Conservation (phyloP, 2,113 vertebrate genomes). For the Megaceryle torquata region DNA sequence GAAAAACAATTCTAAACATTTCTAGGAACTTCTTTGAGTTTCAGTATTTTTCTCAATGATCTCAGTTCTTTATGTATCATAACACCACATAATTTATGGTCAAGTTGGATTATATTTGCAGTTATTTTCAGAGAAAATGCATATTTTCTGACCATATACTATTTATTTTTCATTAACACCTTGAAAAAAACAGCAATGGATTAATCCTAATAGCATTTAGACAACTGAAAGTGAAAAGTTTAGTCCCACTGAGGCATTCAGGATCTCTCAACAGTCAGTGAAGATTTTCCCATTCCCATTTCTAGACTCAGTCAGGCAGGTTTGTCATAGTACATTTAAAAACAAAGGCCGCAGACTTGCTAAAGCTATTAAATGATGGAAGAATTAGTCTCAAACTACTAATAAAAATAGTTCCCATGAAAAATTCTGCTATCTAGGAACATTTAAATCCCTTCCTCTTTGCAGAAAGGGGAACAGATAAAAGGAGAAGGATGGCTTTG, state of each 20-base stretch:
- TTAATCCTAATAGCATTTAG: neutral
- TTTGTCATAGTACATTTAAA: neutral
- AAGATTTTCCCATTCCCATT: neutral
- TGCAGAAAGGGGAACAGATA: neutral
- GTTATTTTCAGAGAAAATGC: neutral
- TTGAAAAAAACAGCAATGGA: neutral
- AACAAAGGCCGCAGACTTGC: neutral
- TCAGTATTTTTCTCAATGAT: neutral
- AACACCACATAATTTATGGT: neutral
- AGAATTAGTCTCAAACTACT: neutral
- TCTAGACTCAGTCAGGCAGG: neutral
- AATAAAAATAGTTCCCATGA: neutral
- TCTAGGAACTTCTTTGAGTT: neutral
- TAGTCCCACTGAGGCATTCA: neutral
- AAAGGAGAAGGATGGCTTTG: neutral
- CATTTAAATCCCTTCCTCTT: neutral
- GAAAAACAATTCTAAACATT: neutral
- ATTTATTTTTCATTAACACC: neutral
- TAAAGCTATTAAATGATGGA: neutral
- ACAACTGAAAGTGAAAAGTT: neutral
- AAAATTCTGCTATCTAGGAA: neutral
- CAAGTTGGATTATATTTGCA: neutral
- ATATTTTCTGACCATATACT: neutral
- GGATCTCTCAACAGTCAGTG: neutral
- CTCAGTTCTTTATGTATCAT: neutral